A percentile compares a stretch with the other conserved stretches of the same genome.
Evolutionary conservation across 2,113 vertebrate genomes (phyloP).

Genomic region (Channa argus): DNA sequence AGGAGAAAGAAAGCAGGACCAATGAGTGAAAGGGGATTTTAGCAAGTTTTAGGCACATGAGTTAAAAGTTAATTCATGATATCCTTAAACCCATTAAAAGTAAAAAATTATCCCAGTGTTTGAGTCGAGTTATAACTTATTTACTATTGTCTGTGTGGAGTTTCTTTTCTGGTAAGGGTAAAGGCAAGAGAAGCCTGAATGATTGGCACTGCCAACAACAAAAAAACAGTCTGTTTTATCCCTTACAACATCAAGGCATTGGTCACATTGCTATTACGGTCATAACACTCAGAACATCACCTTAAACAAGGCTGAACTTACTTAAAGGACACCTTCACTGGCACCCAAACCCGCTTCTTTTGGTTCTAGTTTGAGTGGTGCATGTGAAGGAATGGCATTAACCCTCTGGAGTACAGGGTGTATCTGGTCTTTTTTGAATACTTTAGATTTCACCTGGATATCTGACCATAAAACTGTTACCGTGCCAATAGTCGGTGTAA

Average conservation of each 20-base stretch:
- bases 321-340: too few species aligned
- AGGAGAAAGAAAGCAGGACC: neutral
- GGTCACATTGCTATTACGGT: slow-evolving; percentile 1
- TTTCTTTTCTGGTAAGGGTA: slow-evolving; percentile 1
- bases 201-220: slow-evolving; percentile 36
- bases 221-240: slow-evolving; percentile 12
- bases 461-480: too few species aligned
- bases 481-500: too few species aligned
- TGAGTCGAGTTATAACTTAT: slow-evolving; percentile 52
- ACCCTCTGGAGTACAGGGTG: too few species aligned
- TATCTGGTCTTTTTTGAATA: too few species aligned
- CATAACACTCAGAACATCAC: slow-evolving; percentile 7
- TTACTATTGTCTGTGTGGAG: slow-evolving; percentile 19
- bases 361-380: too few species aligned
- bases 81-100: slow-evolving; percentile 10
- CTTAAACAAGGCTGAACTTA: slow-evolving; percentile 15
- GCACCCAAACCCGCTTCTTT: too few species aligned
- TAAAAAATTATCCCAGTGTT: slow-evolving; percentile 47
- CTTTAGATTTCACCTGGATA: too few species aligned
- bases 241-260: slow-evolving; percentile 35
- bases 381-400: too few species aligned
- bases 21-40: slow-evolving; percentile 3
- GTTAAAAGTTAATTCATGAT: neutral
- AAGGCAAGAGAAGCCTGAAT: slow-evolving; percentile 23
- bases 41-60: slow-evolving; percentile 60